A percentile compares a stretch with the other conserved stretches of the same genome.
These are phyloP conservation scores for Addax nasomaculatus DNA, from an alignment of 2,113 vertebrate species.

Conservation along the genomic window DNA sequence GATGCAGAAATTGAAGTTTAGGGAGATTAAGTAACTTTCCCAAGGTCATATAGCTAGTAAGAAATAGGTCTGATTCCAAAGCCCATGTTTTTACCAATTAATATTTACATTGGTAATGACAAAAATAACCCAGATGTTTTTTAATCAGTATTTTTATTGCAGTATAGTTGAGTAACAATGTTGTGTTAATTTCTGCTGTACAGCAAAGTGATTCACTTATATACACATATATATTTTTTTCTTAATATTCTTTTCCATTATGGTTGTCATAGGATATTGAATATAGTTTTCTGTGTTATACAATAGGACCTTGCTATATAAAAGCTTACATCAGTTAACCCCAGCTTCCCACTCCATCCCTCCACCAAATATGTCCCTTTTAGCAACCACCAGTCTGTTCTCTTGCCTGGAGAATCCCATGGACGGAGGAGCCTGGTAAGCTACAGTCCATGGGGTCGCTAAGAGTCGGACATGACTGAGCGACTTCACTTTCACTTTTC, in stretches of 20 bases:
- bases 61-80: not conserved
- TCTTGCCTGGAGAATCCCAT: too few species aligned
- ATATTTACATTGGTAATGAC: not conserved
- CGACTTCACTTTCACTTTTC: too few species aligned
- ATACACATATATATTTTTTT: not conserved
- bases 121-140: not conserved
- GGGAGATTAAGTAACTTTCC: constrained; percentile 19
- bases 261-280: not conserved
- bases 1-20: constrained; percentile 13
- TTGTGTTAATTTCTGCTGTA: not conserved
- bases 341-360: not conserved
- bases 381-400: not conserved
- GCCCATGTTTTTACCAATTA: not conserved
- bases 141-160: not conserved
- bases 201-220: not conserved
- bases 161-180: not conserved
- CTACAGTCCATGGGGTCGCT: too few species aligned
- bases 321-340: not conserved
- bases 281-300: not conserved
- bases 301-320: not conserved
- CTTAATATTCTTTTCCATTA: not conserved
- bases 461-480: too few species aligned
- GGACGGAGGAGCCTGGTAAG: too few species aligned
- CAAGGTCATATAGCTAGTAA: not conserved
- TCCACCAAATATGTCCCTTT: not conserved